Evolutionary conservation across 2,797 vertebrate species (phyloP).

Genomic region (Myioborus miniatus): DNA sequence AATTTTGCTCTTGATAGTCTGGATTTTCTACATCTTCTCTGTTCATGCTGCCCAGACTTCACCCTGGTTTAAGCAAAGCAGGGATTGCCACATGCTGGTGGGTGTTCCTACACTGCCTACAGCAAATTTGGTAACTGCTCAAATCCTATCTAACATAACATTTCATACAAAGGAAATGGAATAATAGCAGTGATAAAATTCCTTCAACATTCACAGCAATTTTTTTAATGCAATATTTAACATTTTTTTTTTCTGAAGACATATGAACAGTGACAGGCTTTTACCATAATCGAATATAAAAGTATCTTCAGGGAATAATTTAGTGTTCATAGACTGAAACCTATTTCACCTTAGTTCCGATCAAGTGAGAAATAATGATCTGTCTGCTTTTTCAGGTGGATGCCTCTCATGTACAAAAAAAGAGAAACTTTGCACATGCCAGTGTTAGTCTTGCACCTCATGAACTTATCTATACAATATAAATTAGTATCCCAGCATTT

Average conservation of each 20-base stretch:
- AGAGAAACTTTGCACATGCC: not conserved
- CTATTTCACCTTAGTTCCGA: not conserved
- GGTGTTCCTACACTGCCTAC: not conserved
- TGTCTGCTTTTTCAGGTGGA: slow-evolving; percentile 8
- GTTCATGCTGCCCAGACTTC: not conserved
- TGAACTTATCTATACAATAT: not conserved
- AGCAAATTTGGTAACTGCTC: not conserved
- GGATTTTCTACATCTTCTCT: not conserved
- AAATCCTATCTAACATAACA: not conserved
- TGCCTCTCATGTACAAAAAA: not conserved
- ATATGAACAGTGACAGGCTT: not conserved
- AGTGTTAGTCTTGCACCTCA: not conserved
- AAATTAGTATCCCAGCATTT: not conserved
- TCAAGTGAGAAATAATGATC: not conserved
- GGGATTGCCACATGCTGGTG: not conserved
- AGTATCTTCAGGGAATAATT: not conserved
- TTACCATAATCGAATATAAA: not conserved
- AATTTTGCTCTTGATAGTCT: not conserved
- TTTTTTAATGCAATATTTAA: not conserved
- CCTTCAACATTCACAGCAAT: not conserved
- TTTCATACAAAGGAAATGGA: not conserved
- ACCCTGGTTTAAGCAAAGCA: not conserved
- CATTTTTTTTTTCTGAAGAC: not conserved
- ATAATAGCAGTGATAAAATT: not conserved
- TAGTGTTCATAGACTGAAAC: not conserved